Conservation (phyloP, 2,113 vertebrate species). For the Sinocyclocheilus anophthalmus region DNA sequence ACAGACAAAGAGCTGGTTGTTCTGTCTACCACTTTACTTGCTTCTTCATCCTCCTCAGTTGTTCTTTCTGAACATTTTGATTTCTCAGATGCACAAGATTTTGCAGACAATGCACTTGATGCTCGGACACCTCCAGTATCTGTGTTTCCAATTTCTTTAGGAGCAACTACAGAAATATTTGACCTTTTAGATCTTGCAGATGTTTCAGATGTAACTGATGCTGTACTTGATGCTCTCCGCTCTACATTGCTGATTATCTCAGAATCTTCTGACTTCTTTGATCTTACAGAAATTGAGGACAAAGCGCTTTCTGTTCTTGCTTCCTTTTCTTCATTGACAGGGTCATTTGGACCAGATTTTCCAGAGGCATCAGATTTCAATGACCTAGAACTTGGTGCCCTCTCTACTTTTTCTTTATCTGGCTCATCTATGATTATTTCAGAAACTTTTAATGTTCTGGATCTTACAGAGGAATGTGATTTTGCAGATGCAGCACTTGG, state of each 20-base stretch:
- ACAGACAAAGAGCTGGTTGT: conserved; percentile 65
- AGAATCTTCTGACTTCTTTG: conserved; percentile 20
- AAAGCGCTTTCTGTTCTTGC: conserved; percentile 41
- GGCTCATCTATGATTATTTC: conserved; percentile 39
- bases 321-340: conserved; percentile 5
- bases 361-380: conserved; percentile 56
- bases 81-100: conserved; percentile 59
- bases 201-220: conserved; percentile 45
- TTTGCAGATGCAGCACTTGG: conserved; percentile 63
- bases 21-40: conserved; percentile 40
- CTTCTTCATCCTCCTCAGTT: conserved; percentile 43
- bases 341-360: conserved; percentile 39
- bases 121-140: conserved; percentile 8
- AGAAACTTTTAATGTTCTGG: conserved; percentile 46
- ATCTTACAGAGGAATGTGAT: conserved; percentile 29
- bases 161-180: conserved; percentile 30
- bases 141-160: conserved; percentile 29
- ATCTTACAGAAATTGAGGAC: conserved; percentile 26
- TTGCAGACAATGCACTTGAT: conserved; percentile 51
- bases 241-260: background rate
- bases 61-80: conserved; percentile 52
- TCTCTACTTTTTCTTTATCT: conserved; percentile 26
- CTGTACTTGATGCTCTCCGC: conserved; percentile 16
- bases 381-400: conserved; percentile 38
- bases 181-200: conserved; percentile 43